Evolutionary conservation across 2,113 vertebrate species (phyloP), one percentile per base, ranked within the genome.

Genomic region (Periophthalmodon schlosseri): DNA sequence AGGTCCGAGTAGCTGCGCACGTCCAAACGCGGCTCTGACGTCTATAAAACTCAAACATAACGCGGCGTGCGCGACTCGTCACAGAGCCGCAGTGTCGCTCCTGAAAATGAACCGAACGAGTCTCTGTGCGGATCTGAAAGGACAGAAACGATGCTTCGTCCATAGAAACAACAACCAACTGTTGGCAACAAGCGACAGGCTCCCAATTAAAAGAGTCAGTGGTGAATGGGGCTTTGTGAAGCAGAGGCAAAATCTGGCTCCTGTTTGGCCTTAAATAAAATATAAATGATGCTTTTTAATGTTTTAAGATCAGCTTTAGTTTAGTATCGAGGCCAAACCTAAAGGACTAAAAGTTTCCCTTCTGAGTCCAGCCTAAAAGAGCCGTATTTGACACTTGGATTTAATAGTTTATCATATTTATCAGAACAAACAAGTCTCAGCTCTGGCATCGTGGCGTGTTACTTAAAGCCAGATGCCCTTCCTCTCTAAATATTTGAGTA

Each of bases 131-230:
- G 44, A 2, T 13, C 50, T 90, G 86, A 90, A 87, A 86, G 63
- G 82, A 82, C 80, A 73, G 84, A 88, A 84, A 85, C 84, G 83
- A 82, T 88, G 77, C 76, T 69, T 65, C 68, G 82, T 84, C 83
- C 87, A 75, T 86, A 85, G 88, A 83, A 82, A 86, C 88, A 81
- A 77, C 85, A 84, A 87, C 81, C 87, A 82, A 85, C 89, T 88
- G 85, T 88, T 92, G 87, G 86, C 88, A 88, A 89, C 84, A 86
- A 78, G 86, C 39, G 78, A 50, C 12, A 80, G 13, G 3, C 77
- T 84, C 88, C 86, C 90, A 92, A 91, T 93, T 91, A 91, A 77
- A 83, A 69, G 84, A 84, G 89, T 91, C 77, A 84, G 83, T 79
- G 80, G 86, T 90, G 88, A 92, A 91, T 87, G 90, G 75, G 79